These are phyloP conservation scores for Eumacrocentrus americanus DNA, from an alignment of 2,888 invertebrate species.

Conservation along the genomic window DNA sequence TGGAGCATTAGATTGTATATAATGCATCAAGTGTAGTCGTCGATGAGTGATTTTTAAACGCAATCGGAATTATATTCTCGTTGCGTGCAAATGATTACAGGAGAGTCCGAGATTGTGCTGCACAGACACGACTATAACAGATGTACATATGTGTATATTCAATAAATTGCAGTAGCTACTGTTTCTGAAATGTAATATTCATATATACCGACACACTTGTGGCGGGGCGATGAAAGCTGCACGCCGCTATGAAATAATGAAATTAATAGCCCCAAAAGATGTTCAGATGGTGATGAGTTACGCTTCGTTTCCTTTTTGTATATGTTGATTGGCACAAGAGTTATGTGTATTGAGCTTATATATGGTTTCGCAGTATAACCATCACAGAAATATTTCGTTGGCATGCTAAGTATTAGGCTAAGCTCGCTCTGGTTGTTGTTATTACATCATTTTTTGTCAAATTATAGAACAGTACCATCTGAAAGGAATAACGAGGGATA, in stretches of 20 bases:
- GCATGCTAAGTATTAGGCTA: background rate
- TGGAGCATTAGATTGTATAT: background rate
- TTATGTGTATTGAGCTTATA: too few species aligned
- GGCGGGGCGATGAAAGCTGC: slow-evolving; percentile 19
- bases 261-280: slow-evolving; percentile 22
- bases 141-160: slow-evolving; percentile 13
- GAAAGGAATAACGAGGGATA: background rate
- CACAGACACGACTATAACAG: slow-evolving; percentile 2
- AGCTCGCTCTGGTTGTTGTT: too few species aligned
- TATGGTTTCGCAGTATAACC: background rate
- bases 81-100: slow-evolving; percentile 38
- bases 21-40: slow-evolving; percentile 15
- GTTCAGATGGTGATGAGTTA: slow-evolving; percentile 8
- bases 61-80: slow-evolving; percentile 19
- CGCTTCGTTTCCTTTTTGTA: slow-evolving; percentile 9
- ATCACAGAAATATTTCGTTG: background rate
- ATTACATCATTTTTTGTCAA: background rate
- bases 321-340: slow-evolving; percentile 7
- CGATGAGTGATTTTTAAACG: slow-evolving; percentile 23
- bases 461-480: background rate
- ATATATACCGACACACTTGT: background rate
- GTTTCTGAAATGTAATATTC: slow-evolving; percentile 1
- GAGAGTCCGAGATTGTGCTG: slow-evolving; percentile 9
- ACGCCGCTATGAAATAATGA: slow-evolving; percentile 18
- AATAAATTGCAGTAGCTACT: slow-evolving; percentile 19